Conservation (phyloP, 2,888 invertebrate species). For the Norana najaformis region DNA sequence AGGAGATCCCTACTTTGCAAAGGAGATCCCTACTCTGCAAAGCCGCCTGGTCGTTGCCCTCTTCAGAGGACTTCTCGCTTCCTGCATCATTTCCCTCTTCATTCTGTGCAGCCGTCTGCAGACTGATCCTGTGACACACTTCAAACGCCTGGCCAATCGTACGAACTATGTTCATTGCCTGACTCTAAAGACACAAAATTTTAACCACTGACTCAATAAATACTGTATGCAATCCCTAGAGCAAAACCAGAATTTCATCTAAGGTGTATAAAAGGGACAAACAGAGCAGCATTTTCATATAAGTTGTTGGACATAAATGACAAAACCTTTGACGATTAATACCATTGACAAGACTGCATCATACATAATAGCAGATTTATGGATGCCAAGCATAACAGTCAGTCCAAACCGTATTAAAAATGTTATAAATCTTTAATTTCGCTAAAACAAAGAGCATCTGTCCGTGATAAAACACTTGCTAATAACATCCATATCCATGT, state of each 20-base stretch:
- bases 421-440: background rate
- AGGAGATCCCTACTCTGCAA: background rate
- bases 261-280: background rate
- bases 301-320: background rate
- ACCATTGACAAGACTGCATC: background rate
- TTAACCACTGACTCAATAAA: background rate
- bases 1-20: background rate
- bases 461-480: background rate
- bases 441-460: background rate
- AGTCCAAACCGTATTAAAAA: background rate
- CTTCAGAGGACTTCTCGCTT: slow-evolving; percentile 45
- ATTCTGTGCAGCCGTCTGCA: slow-evolving; percentile 27
- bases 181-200: slow-evolving; percentile 73
- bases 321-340: background rate
- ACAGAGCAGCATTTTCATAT: background rate
- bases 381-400: background rate
- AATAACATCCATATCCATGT: background rate
- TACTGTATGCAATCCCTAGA: background rate
- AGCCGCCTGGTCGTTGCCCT: slow-evolving; percentile 26
- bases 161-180: slow-evolving; percentile 96
- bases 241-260: too few species aligned
- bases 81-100: slow-evolving; percentile 43
- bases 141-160: slow-evolving; percentile 99
- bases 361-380: background rate
- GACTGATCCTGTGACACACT: slow-evolving; percentile 76